phyloP scores from a whole-genome alignment of 2,113 vertebrate genomes.

The Ginglymostoma cirratum region DNA sequence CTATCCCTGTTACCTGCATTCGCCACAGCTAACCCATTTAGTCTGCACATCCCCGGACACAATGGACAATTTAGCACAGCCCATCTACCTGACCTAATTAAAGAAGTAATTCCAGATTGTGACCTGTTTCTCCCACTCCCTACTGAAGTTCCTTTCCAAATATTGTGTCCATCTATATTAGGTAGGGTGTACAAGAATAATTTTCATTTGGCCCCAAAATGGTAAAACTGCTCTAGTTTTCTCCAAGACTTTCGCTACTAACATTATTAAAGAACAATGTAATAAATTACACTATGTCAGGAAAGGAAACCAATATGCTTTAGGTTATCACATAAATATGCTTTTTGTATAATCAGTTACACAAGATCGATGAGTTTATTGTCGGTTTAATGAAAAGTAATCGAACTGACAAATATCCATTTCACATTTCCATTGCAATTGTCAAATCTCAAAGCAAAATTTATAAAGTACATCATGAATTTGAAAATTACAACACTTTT shows the following conservation, averaged over 20 bases:
- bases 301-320: neutral
- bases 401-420: neutral
- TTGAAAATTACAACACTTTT: neutral
- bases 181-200: neutral
- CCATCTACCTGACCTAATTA: neutral
- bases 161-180: neutral
- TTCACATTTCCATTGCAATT: neutral
- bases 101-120: neutral
- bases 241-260: neutral
- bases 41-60: too few relatives aligned
- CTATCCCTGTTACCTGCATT: too few relatives aligned
- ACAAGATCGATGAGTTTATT: neutral
- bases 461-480: neutral
- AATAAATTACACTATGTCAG: neutral
- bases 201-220: neutral
- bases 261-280: neutral
- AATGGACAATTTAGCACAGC: too few relatives aligned
- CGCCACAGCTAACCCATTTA: too few relatives aligned
- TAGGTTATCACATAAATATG: neutral
- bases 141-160: neutral
- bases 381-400: neutral
- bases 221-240: too few relatives aligned
- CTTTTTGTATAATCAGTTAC: neutral
- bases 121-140: neutral
- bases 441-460: slow-evolving; percentile 8